These are phyloP conservation scores for Arrhopalites spinosus DNA, from an alignment of 2,888 invertebrate genomes.

Conservation along the genomic window DNA sequence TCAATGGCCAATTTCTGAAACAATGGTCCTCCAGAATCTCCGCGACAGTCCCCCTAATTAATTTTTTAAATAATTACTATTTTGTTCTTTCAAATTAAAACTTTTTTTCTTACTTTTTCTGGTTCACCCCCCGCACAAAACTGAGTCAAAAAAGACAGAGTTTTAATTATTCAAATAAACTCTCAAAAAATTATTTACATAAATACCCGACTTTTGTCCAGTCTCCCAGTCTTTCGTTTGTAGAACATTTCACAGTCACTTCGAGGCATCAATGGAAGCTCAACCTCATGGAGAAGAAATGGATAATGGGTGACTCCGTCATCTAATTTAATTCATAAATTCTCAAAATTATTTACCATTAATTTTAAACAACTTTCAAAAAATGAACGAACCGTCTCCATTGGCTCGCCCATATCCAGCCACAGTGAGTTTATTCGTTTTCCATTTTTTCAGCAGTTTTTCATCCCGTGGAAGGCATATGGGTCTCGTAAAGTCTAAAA, in stretches of 20 bases:
- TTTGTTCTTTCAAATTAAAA: no score
- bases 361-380: neutral
- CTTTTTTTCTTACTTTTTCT: slow-evolving; percentile 9
- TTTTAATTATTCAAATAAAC: neutral
- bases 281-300: slow-evolving; percentile 31
- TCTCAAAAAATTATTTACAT: neutral
- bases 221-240: slow-evolving; percentile 41
- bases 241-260: slow-evolving; percentile 44
- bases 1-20: slow-evolving; percentile 34
- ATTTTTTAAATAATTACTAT: no score
- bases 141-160: slow-evolving; percentile 16
- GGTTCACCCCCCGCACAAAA: slow-evolving; percentile 49
- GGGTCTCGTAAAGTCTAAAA: slow-evolving; percentile 45
- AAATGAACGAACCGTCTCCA: slow-evolving; percentile 24
- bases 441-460: slow-evolving; percentile 36
- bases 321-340: slow-evolving; percentile 23
- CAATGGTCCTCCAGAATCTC: slow-evolving; percentile 42
- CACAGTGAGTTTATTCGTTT: slow-evolving; percentile 35
- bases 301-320: slow-evolving; percentile 32
- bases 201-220: slow-evolving; percentile 47
- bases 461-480: slow-evolving; percentile 49
- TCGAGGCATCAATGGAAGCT: slow-evolving; percentile 38
- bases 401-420: slow-evolving; percentile 48
- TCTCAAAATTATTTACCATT: neutral
- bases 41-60: slow-evolving; percentile 44